phyloP scores from a whole-genome alignment of 92 coral and sea anemone genomes.

The Heliopora coerulea region DNA sequence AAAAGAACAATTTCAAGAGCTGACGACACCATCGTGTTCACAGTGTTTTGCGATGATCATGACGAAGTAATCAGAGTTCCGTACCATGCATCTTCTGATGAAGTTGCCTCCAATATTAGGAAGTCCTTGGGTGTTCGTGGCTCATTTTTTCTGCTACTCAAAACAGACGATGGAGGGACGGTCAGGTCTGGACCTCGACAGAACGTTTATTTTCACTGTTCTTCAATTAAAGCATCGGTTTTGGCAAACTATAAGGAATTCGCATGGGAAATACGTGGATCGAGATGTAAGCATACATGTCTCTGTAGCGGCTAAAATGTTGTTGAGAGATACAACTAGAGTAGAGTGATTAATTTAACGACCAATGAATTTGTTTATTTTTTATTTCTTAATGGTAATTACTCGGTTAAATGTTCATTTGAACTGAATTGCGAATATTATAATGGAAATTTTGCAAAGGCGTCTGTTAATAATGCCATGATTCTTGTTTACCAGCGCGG shows the following conservation, averaged over 20 bases:
- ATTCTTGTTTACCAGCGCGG: no score
- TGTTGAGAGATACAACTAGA: no score
- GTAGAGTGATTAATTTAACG: no score
- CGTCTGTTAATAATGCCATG: no score
- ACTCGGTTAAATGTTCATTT: no score
- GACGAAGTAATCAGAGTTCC: slow-evolving; percentile 19
- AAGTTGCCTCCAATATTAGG: slow-evolving; percentile 19
- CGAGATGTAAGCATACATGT: slow-evolving; percentile 35
- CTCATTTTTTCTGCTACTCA: slow-evolving; percentile 22
- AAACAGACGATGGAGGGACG: slow-evolving; percentile 1
- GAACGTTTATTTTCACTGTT: slow-evolving; percentile 27
- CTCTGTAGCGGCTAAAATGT: no score
- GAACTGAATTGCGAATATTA: no score
- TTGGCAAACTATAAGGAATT: slow-evolving; percentile 31
- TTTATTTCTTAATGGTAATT: no score
- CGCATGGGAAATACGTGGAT: slow-evolving; percentile 30
- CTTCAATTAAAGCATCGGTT: slow-evolving; percentile 31
- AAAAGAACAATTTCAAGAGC: neutral
- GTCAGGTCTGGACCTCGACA: slow-evolving; percentile 2
- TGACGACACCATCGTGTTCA: neutral
- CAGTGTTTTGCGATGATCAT: slow-evolving; percentile 23
- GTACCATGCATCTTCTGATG: slow-evolving; percentile 17
- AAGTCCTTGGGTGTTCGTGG: slow-evolving; percentile 38
- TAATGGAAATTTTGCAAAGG: no score
- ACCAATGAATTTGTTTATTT: no score